phyloP scores from a whole-genome alignment of 2,888 invertebrate species.

The Ecdyonurus torrentis region DNA sequence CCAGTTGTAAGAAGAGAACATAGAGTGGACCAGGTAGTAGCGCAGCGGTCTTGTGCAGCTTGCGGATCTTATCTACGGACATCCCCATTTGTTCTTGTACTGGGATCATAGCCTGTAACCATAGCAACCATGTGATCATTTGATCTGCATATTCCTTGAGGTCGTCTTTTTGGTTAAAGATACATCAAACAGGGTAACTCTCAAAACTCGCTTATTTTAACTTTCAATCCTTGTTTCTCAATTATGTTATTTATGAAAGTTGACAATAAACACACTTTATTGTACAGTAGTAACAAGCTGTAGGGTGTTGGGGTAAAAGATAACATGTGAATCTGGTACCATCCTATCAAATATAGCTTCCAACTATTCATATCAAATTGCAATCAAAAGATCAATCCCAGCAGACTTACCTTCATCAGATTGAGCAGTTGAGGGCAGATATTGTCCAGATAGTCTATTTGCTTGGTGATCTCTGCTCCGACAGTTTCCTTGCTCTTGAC shows the following conservation, averaged over 20 bases:
- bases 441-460: slow-evolving; percentile 60
- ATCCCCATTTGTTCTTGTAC: slow-evolving; percentile 75
- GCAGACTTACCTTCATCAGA: not conserved
- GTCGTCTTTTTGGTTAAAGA: no score
- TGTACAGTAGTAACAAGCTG: no score
- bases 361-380: no score
- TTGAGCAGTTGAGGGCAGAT: slow-evolving; percentile 56
- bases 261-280: no score
- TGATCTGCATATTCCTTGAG: no score
- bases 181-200: no score
- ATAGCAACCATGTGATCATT: not conserved
- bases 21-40: slow-evolving; percentile 69
- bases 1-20: slow-evolving; percentile 68
- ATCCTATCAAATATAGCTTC: no score
- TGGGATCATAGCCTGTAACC: slow-evolving; percentile 56
- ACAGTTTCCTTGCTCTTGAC: slow-evolving; percentile 61
- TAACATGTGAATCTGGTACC: no score
- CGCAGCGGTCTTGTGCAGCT: slow-evolving; percentile 55
- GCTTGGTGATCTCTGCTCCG: slow-evolving; percentile 53
- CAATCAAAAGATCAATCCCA: not conserved
- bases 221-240: no score
- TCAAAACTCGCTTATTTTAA: no score
- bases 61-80: slow-evolving; percentile 58
- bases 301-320: no score
- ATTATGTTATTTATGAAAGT: no score